Evolutionary conservation across 2,888 invertebrate genomes (phyloP), one percentile per base, ranked within the genome.

Genomic region (Sclerodermus sp.): DNA sequence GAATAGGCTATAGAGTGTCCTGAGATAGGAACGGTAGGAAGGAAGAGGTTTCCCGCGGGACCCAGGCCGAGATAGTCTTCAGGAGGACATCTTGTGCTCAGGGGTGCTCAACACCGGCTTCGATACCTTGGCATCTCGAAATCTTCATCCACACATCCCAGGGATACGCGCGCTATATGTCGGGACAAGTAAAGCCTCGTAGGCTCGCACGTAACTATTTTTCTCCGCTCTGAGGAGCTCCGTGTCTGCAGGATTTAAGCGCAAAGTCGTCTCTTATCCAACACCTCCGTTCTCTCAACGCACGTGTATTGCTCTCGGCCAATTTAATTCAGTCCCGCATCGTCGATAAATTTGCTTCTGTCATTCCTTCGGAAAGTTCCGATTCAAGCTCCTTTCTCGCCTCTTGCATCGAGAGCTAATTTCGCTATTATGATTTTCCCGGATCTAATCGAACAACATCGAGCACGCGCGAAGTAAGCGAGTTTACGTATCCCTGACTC

Each of bases 1-100:
- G 76, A 77, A 77, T 76, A 76, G 76, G 68, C 71, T 74, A 74
- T 74, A 73, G 74, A 74, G 73, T 70, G 72, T 71, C 69, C 71
- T 71, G 72, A 77, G 77, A 77, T 76, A 76, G 75, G 72, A 73
- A 68, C 62, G 66, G 67, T 62, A 66, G 67, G 60, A 67, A 70
- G 66, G 67, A 64, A 67, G 66, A 71, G 67, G 65, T 70, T 70
- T 73, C 77, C 76, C 76, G 66, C 64, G 77, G 74, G 76, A 77
- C 67, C 64, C 57, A 50, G 62, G 70, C 70, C 66, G 68, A 77
- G 77, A 77, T 76, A 77, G 76, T 76, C 75, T 76, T 76, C 70
- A 73, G 71, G 69, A 73, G 73, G 73, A 75, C 76, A 76, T 74
- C 74, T 70, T 73, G 73, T 56, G 64, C 62, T 58, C 74, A 70